These are phyloP conservation scores for Rutilus rutilus DNA, from an alignment of 2,113 vertebrate species.

Conservation along the genomic window DNA sequence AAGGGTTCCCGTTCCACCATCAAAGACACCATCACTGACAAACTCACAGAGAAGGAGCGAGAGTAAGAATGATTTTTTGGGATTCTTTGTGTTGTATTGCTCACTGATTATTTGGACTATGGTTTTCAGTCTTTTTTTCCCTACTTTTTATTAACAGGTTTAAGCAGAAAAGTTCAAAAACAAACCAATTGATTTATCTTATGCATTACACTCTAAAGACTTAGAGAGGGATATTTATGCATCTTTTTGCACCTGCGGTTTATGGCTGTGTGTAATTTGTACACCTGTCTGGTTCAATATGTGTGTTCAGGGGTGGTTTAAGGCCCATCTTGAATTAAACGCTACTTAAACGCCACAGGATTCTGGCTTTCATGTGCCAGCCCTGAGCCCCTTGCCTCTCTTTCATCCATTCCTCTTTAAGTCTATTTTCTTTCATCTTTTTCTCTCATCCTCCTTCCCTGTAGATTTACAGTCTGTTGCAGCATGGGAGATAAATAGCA, in stretches of 20 bases:
- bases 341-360: conserved; percentile 33
- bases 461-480: conserved; percentile 43
- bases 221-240: not conserved
- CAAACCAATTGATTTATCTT: not conserved
- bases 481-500: conserved; percentile 37
- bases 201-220: not conserved
- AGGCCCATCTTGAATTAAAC: conserved; percentile 38
- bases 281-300: conserved; percentile 41
- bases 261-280: not conserved
- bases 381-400: not conserved
- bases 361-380: conserved; percentile 50
- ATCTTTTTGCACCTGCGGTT: conserved; percentile 5
- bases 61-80: conserved; percentile 84
- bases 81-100: not conserved
- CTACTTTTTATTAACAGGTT: not conserved
- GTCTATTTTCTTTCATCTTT: conserved; percentile 50
- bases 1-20: conserved; percentile 96
- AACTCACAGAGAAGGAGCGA: conserved; percentile 94
- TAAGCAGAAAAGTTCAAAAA: not conserved
- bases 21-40: conserved; percentile 98
- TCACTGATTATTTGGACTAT: not conserved
- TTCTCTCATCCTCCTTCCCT: conserved; percentile 20
- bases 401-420: conserved; percentile 46
- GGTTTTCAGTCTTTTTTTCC: not conserved
- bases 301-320: conserved; percentile 16